A percentile compares a stretch with the other conserved stretches of the same genome.
phyloP scores from a whole-genome alignment of 2,888 invertebrate genomes.

The Acanthococcus lagerstroemiae region DNA sequence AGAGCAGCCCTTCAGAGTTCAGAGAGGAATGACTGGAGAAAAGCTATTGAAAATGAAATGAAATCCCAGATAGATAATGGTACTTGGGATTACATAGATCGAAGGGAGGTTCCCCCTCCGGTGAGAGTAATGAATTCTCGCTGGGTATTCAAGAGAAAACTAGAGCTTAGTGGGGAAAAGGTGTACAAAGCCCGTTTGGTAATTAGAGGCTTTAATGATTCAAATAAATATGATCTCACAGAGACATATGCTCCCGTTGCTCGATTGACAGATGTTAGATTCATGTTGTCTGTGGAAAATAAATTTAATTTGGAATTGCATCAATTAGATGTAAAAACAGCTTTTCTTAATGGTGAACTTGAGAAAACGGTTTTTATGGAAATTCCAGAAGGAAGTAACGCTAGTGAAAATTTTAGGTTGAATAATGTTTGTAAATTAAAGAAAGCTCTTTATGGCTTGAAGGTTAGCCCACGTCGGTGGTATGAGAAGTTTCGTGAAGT shows the following conservation, averaged over 20 bases:
- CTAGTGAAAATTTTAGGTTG: neutral
- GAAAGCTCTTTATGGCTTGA: neutral
- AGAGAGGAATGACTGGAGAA: too few relatives aligned
- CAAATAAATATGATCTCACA: conserved; percentile 1
- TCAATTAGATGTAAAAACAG: conserved; percentile 18
- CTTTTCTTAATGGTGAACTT: conserved; percentile 7
- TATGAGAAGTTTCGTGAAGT: neutral
- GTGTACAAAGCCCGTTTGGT: conserved; percentile 3
- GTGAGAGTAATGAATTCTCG: too few relatives aligned
- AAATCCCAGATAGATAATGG: too few relatives aligned
- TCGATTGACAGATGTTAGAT: neutral
- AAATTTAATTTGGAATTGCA: neutral
- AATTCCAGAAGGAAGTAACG: neutral
- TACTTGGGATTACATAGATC: too few relatives aligned
- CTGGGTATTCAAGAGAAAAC: conserved; percentile 2
- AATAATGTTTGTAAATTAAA: neutral
- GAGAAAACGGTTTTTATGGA: conserved; percentile 14
- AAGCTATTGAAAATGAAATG: too few relatives aligned
- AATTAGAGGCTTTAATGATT: neutral
- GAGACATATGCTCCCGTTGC: conserved; percentile 11
- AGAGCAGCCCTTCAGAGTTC: too few relatives aligned
- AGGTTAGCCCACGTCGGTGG: neutral
- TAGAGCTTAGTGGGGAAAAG: neutral
- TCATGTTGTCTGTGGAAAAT: neutral
- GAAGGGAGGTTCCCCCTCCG: too few relatives aligned